These are phyloP conservation scores for Drosophila borborema DNA, from an alignment of 2,888 invertebrate genomes.

Conservation along the genomic window DNA sequence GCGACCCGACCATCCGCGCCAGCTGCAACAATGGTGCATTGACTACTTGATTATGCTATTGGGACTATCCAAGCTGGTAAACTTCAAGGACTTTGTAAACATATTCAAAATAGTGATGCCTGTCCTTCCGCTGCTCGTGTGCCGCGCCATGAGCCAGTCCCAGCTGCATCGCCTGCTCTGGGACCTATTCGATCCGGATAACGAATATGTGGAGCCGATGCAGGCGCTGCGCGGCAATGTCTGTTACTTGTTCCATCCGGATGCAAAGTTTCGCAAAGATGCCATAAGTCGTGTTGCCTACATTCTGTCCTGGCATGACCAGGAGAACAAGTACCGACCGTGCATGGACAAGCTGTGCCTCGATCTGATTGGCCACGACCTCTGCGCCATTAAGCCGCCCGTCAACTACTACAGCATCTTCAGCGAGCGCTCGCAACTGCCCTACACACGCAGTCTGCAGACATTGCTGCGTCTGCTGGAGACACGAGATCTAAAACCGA, in stretches of 20 bases:
- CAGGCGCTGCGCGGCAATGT: conserved; percentile 78
- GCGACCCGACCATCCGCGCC: conserved; percentile 3
- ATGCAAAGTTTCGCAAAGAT: conserved; percentile 66
- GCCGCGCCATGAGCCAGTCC: conserved; percentile 41
- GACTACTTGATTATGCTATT: conserved; percentile 78
- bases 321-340: conserved; percentile 60
- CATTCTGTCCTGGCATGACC: conserved; percentile 60
- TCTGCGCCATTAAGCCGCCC: conserved; percentile 69
- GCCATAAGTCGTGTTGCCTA: conserved; percentile 75
- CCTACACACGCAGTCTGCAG: conserved; percentile 45
- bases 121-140: conserved; percentile 69
- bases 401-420: conserved; percentile 72
- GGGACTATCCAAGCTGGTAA: conserved; percentile 66
- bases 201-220: conserved; percentile 50
- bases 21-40: conserved; percentile 64
- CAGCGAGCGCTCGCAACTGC: conserved; percentile 32
- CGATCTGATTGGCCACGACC: conserved; percentile 73
- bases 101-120: conserved; percentile 72
- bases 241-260: conserved; percentile 77
- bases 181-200: conserved; percentile 79
- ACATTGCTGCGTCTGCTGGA: conserved; percentile 78
- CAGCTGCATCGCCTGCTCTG: conserved; percentile 58
- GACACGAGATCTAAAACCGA: conserved; percentile 74
- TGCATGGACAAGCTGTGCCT: conserved; percentile 61
- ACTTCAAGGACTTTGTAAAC: conserved; percentile 59